These are phyloP conservation scores for Trigoniulus corallinus DNA, from an alignment of 1,140 invertebrate species.

Conservation along the genomic window DNA sequence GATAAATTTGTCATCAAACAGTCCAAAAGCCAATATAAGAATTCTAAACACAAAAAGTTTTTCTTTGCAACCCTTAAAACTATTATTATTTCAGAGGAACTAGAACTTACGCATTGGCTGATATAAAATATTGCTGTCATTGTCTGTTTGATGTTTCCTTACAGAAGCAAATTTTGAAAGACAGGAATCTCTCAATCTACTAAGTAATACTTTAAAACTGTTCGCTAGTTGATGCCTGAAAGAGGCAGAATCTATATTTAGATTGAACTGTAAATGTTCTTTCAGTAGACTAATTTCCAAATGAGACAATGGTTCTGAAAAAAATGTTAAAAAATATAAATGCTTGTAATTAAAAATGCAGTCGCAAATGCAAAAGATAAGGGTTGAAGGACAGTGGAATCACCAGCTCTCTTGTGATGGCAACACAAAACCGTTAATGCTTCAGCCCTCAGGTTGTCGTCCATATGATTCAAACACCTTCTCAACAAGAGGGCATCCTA, in stretches of 20 bases:
- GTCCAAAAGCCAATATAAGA: neutral
- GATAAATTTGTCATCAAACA: neutral
- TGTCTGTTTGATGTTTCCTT: neutral
- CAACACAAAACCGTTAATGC: neutral
- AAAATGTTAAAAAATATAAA: neutral
- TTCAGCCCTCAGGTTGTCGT: neutral
- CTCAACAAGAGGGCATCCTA: neutral
- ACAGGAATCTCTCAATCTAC: constrained; percentile 1
- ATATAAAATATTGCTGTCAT: neutral
- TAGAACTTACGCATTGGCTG: neutral
- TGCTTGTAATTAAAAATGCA: neutral
- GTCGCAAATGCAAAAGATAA: no score
- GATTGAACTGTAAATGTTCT: constrained; percentile 2
- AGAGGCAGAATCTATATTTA: constrained; percentile 5
- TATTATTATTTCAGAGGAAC: no score
- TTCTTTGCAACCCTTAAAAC: neutral
- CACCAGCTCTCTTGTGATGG: neutral
- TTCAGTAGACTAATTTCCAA: neutral
- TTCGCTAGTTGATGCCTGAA: constrained; percentile 1
- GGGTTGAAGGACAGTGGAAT: no score
- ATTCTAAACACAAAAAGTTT: neutral
- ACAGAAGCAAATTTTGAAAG: neutral
- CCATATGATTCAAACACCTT: neutral
- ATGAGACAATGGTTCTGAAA: neutral
- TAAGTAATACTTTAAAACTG: neutral